A percentile compares a stretch with the other conserved stretches of the same genome.
Evolutionary conservation across 2,113 vertebrate genomes (phyloP).

Genomic region (Cranoglanis bouderius): DNA sequence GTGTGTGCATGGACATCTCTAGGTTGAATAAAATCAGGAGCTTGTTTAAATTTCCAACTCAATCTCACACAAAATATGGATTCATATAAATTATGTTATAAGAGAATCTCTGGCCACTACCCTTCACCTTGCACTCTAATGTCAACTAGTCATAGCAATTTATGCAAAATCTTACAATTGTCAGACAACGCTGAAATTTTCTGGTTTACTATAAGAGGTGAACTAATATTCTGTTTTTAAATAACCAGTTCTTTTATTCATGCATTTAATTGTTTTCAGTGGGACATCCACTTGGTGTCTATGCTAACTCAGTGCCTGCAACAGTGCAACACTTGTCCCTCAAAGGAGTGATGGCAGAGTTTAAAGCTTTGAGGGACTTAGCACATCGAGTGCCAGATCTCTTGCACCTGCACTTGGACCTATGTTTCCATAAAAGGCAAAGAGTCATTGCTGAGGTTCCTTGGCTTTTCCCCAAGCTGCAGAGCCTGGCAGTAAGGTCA

Average conservation of each 20-base stretch:
- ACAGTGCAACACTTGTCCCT: constrained; percentile 50
- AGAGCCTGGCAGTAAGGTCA: constrained; percentile 53
- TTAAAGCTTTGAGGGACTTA: constrained; percentile 31
- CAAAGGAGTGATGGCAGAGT: constrained; percentile 24
- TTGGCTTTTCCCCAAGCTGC: constrained; percentile 49
- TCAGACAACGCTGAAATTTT: background rate
- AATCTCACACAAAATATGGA: background rate
- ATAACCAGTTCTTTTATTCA: background rate
- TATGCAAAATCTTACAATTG: background rate
- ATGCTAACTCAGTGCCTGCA: constrained; percentile 41
- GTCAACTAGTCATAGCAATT: background rate
- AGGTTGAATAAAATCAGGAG: background rate
- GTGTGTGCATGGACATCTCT: background rate
- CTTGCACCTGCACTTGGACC: constrained; percentile 48
- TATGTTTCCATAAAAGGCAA: constrained; percentile 9
- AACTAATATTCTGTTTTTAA: background rate
- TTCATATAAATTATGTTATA: background rate
- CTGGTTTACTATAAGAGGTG: background rate
- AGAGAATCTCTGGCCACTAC: background rate
- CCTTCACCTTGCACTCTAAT: background rate
- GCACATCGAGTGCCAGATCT: constrained; percentile 47
- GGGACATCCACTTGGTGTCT: constrained; percentile 40
- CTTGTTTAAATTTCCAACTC: background rate
- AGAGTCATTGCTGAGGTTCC: constrained; percentile 38
- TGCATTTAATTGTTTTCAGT: constrained; percentile 37